Percentiles rank a stretch among this genome's conserved stretches.
These are phyloP conservation scores for Synodontis membranacea DNA, from an alignment of 2,113 vertebrate species.

Conservation along the genomic window DNA sequence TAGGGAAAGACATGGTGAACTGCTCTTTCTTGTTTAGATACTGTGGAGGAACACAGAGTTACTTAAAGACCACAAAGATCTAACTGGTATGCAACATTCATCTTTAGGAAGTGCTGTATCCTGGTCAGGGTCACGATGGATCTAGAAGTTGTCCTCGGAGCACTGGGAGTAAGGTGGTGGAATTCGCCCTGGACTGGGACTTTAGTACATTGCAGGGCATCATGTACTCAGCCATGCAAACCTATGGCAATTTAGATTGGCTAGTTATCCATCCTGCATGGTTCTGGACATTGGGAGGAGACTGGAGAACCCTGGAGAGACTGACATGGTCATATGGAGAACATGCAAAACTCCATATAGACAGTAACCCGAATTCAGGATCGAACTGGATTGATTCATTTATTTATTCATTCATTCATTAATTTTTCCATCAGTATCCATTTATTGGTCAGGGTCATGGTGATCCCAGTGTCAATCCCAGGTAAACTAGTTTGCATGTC, in stretches of 20 bases:
- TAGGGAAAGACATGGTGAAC: neutral
- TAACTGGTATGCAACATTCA: neutral
- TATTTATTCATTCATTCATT: too few relatives aligned
- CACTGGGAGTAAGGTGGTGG: neutral
- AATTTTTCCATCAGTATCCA: too few relatives aligned
- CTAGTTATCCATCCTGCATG: neutral
- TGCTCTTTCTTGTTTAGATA: neutral
- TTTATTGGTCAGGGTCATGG: too few relatives aligned
- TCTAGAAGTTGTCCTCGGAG: neutral
- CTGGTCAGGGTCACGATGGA: neutral
- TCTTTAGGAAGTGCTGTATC: neutral
- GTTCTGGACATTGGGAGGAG: neutral
- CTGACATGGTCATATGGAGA: neutral
- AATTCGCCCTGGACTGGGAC: neutral
- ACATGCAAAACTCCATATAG: neutral
- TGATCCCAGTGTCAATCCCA: too few relatives aligned
- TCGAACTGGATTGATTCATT: neutral
- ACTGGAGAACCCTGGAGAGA: neutral
- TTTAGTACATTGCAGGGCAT: neutral
- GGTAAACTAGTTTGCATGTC: too few relatives aligned
- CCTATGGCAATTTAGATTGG: neutral
- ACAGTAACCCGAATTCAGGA: neutral
- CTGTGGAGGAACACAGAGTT: neutral
- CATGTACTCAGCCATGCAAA: neutral
- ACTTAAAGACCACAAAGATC: neutral